phyloP scores from a whole-genome alignment of 2,113 vertebrate genomes.

The Onychostoma macrolepis region DNA sequence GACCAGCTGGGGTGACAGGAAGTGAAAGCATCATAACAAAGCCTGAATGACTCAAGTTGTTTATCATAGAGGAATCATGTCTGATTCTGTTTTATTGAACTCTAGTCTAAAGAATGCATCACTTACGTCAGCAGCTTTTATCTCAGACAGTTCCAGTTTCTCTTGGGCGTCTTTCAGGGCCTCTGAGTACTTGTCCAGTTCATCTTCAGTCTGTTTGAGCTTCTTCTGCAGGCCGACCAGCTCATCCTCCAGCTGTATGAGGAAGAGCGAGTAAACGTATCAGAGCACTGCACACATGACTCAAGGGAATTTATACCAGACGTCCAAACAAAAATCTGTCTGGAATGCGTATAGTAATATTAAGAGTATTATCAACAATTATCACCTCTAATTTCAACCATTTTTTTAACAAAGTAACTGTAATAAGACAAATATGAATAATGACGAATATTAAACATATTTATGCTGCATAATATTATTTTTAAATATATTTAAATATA shows the following conservation, averaged over 20 bases:
- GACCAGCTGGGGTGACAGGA: background rate
- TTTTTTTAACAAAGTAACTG: background rate
- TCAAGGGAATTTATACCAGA: background rate
- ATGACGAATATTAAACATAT: too few species aligned
- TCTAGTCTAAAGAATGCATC: background rate
- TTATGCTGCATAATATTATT: too few species aligned
- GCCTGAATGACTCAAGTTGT: background rate
- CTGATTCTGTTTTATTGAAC: constrained; percentile 16
- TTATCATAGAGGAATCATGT: background rate
- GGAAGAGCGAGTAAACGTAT: background rate
- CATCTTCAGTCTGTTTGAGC: constrained; percentile 84
- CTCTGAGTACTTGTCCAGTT: constrained; percentile 86
- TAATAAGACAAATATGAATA: too few species aligned
- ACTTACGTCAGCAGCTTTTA: constrained; percentile 89
- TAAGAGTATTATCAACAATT: background rate
- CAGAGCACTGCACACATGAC: background rate
- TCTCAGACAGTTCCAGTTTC: constrained; percentile 90
- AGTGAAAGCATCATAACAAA: constrained; percentile 22
- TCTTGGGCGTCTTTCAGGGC: constrained; percentile 90
- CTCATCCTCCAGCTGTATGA: constrained; percentile 86
- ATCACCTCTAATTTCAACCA: background rate
- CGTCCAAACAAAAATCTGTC: background rate
- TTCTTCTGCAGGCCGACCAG: constrained; percentile 89
- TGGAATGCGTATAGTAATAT: background rate
- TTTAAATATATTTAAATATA: too few species aligned